Base-by-base conservation (phyloP, 2,888 invertebrate genomes). In the Arctia plantaginis region DNA sequence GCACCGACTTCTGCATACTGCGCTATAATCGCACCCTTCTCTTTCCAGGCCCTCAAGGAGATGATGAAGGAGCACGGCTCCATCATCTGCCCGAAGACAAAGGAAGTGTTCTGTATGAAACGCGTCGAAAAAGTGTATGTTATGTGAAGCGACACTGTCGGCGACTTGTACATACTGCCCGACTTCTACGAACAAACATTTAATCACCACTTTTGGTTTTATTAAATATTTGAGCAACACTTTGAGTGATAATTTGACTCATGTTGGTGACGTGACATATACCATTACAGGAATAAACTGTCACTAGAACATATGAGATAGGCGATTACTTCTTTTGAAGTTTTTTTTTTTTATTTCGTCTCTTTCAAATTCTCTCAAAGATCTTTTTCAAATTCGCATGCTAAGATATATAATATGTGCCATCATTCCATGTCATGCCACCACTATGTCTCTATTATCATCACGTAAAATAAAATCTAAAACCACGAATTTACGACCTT, bases 71-170 rank as follows among this genome's bases (percentile, higher is more conserved):
- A 99, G 88, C 98, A 98, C 86, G 99, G 99, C 66, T 97, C 98
- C 85, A 97, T 99, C 78, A 97, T 98, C 78, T 99, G 99, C 92
- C 99, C 99, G 47, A 97, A 99, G 90, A 99, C 99, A 76, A 99
- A 98, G 93, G 98, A 99, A 90, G 97, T 98, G 82, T 99, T 98
- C 95, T 97, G 97, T 80, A 97, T 98, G 92, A 98, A 98, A 86
- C 99, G 99, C 92, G 98, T 98, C 68, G 99, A 99, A 91, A 99
- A 99, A 95, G 99, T 99, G 69, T 99, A 98, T 92, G 99, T 99
- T 73, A 99, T 99, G 99, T 99, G 89, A 93, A 87, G 72, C 59
- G 33, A 4, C 20, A 39, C 51, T 12, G 59, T 41, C 27, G 39
- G 64, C 64, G 69, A 51, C n/a, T 65, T 70, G 71, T 75, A 75